phyloP scores from a whole-genome alignment of 2,888 invertebrate species.

The Ophioninae sp. region DNA sequence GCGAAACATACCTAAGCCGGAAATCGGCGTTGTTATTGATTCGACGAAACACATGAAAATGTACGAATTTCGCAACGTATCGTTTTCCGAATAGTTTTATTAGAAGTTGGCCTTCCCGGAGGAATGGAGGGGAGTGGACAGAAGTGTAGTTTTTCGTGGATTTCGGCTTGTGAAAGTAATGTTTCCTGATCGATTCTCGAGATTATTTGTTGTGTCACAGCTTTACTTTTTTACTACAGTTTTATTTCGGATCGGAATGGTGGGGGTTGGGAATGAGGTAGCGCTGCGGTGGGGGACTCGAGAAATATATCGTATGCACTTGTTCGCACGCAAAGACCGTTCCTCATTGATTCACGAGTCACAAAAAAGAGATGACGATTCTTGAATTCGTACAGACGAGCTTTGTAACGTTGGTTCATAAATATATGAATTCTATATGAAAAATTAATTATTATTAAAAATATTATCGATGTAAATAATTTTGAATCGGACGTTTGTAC shows the following conservation, averaged over 20 bases:
- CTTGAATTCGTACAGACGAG: not conserved
- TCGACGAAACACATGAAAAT: not conserved
- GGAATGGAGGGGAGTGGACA: not conserved
- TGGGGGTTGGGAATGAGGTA: not conserved
- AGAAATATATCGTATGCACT: not conserved
- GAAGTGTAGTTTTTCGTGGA: not conserved
- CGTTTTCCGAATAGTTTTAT: not conserved
- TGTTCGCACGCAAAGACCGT: not conserved
- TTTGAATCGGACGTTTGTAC: too few species aligned
- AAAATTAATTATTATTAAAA: too few species aligned
- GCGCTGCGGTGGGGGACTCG: not conserved
- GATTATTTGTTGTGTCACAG: not conserved
- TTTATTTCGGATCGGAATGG: not conserved
- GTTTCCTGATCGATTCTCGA: not conserved
- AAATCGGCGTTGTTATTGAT: not conserved
- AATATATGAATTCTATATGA: not conserved
- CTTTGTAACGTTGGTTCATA: not conserved
- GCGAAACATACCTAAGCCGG: not conserved
- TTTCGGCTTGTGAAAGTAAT: not conserved
- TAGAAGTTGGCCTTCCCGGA: not conserved
- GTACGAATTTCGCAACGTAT: not conserved
- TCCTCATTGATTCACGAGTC: not conserved
- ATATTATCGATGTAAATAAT: too few species aligned
- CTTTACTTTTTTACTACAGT: not conserved
- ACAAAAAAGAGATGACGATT: not conserved